These are phyloP conservation scores for Dromius quadrimaculatus DNA, from an alignment of 2,888 invertebrate species.

Conservation along the genomic window DNA sequence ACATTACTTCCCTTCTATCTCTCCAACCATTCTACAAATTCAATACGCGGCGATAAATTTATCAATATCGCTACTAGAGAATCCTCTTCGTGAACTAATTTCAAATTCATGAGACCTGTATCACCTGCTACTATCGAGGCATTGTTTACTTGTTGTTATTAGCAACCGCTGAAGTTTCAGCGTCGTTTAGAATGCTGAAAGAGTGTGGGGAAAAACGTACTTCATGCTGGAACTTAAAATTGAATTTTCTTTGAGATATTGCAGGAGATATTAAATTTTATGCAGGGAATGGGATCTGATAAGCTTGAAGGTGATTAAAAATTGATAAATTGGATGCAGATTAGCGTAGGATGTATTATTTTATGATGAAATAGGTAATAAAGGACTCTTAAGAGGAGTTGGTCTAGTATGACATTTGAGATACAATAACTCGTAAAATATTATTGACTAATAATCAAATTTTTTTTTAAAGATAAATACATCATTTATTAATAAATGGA, in stretches of 20 bases:
- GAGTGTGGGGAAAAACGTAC: neutral
- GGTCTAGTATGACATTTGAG: too few relatives aligned
- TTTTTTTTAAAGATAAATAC: too few relatives aligned
- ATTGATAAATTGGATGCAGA: neutral
- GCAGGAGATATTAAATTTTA: constrained; percentile 20
- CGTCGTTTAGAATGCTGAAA: neutral
- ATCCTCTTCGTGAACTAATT: neutral
- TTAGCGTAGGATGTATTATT: neutral
- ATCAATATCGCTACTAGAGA: neutral
- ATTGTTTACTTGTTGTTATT: constrained; percentile 15
- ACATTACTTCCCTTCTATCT: too few relatives aligned
- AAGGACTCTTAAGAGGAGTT: too few relatives aligned
- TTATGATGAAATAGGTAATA: neutral
- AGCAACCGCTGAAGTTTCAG: constrained; percentile 10
- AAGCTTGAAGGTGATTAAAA: neutral
- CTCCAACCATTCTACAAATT: too few relatives aligned
- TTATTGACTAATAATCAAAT: too few relatives aligned
- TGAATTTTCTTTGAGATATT: constrained; percentile 15
- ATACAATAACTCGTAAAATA: too few relatives aligned
- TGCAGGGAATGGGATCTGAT: neutral
- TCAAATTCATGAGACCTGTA: constrained; percentile 2
- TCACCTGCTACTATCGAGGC: neutral
- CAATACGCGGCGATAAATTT: neutral
- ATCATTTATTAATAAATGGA: too few relatives aligned
- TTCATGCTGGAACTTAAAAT: constrained; percentile 7